Evolutionary conservation across 2,113 vertebrate genomes (phyloP), one percentile per base, ranked within the genome.

Genomic region (Pica pica): DNA sequence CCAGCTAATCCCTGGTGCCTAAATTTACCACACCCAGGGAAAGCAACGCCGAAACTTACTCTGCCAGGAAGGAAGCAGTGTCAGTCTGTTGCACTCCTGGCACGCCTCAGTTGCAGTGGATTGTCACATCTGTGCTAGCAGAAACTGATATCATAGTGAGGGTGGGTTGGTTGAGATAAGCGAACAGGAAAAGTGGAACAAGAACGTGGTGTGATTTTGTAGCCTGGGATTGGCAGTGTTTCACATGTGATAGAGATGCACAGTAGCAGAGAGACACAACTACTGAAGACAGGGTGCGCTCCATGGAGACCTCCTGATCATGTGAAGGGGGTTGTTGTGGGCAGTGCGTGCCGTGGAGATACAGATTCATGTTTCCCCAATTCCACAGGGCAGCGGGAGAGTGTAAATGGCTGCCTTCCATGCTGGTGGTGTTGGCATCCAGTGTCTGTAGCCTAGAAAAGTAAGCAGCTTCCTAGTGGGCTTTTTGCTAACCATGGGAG

Each of bases 51-150:
- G 0, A 74, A 52, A 71, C 19, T 26, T 49, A 13, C 49, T 50
- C 63, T 61, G 60, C 86, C 83, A 89, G 86, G 61, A 93, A 89
- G 89, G 89, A 74, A 76, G 76, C 89, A 89, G 76, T 63, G 83
- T 64, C 86, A 87, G 73, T 92, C 67, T 88, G 88, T 21, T 69
- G 75, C 42, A 46, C 85, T 83, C 23, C 63, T 87, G 86, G 83
- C 71, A 47, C 78, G n/a, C 5, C 56, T 52, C 35, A 13, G 13
- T 59, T 78, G 73, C 69, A 70, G 90, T 12, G 80, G 41, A 68
- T 75, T 55, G 30, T 78, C 87, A 64, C 82, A 73, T 89, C 94
- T 87, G 68, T 78, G 83, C 80, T 83, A 50, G 83, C 68, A 90
- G 91, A 89, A 92, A 87, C 56, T 12, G 55, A 6, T 90, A n/a